Evolutionary conservation across 2,888 invertebrate species (phyloP).

Genomic region (Agrotis segetum): DNA sequence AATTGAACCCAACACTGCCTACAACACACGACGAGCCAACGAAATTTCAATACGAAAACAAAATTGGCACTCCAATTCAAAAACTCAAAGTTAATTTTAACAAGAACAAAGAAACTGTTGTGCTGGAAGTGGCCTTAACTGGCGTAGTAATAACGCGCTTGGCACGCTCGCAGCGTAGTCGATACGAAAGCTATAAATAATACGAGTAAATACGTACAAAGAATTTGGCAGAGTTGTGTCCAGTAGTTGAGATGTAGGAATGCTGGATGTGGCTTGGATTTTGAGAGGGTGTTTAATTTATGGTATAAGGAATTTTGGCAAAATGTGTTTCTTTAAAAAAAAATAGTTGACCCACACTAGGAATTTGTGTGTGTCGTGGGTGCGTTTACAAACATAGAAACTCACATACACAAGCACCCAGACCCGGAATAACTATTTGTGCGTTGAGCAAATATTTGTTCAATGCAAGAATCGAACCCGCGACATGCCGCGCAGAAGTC

Average conservation of each 20-base stretch:
- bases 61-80: slow-evolving; percentile 67
- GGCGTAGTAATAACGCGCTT: slow-evolving; percentile 80
- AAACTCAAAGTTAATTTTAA: slow-evolving; percentile 69
- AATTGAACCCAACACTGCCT: slow-evolving; percentile 1
- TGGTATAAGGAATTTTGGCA: not conserved
- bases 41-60: slow-evolving; percentile 65
- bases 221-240: slow-evolving; percentile 88
- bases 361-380: too few species aligned
- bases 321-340: too few species aligned
- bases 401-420: too few species aligned
- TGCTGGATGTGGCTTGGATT: slow-evolving; percentile 71
- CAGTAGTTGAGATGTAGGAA: slow-evolving; percentile 67
- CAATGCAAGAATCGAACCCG: too few species aligned
- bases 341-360: too few species aligned
- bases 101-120: slow-evolving; percentile 76
- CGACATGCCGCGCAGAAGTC: too few species aligned
- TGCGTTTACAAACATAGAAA: too few species aligned
- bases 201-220: slow-evolving; percentile 87
- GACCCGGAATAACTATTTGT: too few species aligned
- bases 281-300: not conserved
- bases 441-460: too few species aligned
- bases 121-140: slow-evolving; percentile 74
- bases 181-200: slow-evolving; percentile 87
- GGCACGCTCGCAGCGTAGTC: slow-evolving; percentile 82
- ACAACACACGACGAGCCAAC: slow-evolving; percentile 25